Percentiles rank a stretch among this genome's conserved stretches.
These are phyloP conservation scores for Alviniconcha strummeri DNA, from an alignment of 2,888 invertebrate species.

Conservation along the genomic window DNA sequence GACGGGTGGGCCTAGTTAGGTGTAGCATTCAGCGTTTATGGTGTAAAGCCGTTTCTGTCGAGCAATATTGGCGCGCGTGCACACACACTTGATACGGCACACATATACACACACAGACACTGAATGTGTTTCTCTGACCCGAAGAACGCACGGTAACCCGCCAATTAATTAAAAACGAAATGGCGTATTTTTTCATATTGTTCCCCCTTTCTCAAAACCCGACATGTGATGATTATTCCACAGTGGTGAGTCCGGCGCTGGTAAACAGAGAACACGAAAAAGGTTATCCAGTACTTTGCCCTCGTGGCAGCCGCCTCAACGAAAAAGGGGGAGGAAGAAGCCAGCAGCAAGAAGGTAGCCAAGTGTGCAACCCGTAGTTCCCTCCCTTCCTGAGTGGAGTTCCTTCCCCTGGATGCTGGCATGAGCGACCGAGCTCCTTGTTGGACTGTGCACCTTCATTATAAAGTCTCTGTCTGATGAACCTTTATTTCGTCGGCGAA, in stretches of 20 bases:
- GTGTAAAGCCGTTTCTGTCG: too few species aligned
- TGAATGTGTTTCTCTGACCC: too few species aligned
- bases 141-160: too few species aligned
- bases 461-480: not conserved
- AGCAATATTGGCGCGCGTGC: too few species aligned
- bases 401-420: not conserved
- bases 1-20: too few species aligned
- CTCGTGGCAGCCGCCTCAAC: constrained; percentile 83
- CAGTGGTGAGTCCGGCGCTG: constrained; percentile 98
- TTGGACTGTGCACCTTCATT: not conserved
- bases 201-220: too few species aligned
- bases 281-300: constrained; percentile 98
- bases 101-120: too few species aligned
- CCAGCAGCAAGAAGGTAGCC: constrained; percentile 51
- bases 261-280: constrained; percentile 99
- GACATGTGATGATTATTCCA: constrained; percentile 9
- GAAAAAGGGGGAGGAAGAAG: constrained; percentile 54
- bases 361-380: not conserved
- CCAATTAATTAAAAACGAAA: too few species aligned
- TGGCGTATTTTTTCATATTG: too few species aligned
- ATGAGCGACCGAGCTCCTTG: not conserved
- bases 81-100: too few species aligned
- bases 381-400: not conserved
- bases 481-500: too few species aligned
- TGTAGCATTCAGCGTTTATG: too few species aligned